Base-by-base conservation (phyloP, 1,140 invertebrate species). In the Platyura marginata region DNA sequence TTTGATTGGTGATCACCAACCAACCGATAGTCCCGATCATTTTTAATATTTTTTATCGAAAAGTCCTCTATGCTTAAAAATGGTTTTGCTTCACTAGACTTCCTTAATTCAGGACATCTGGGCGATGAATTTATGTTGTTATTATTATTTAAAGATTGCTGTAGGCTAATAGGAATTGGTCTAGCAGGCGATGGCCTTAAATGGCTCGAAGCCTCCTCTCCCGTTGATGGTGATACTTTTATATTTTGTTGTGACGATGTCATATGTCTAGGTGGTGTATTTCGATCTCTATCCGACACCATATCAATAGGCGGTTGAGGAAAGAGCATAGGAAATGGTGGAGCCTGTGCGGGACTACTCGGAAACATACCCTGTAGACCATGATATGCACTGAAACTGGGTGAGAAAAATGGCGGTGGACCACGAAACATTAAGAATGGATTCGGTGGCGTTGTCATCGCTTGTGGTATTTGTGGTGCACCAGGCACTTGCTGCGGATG, bases 401-500 rank as follows among this genome's bases (percentile, higher is more conserved):
- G 61, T 16, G 64, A 56, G 48, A 73, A 74, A 48, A 73, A 71
- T 0, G 68, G 57, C 3, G 68, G 33, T 23, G 52, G 51, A 34
- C 42, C 51, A 48, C 40, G 60, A 45, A 50, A 84, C 51, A 81
- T 70, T 5, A 79, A 66, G 50, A 81, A 79, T 0, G 79, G 78
- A 51, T 74, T 78, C 1, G 71, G 63, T 18, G 59, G 59, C 36
- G 57, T 54, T 5, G 48, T 57, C 70, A 61, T 70, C 69, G 62
- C 65, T 68, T 47, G 48, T 36, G 45, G 56, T 36, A 45, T 29
- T 15, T 39, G 16, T 46, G 64, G 61, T 50, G 60, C 65, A 21
- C 16, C 3, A 13, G 22, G 37, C 10, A 64, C 55, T 45, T 68
- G 59, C 56, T 44, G 68, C 67, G 61, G 57, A 66, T 8, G 61